Evolutionary conservation across 2,888 invertebrate genomes (phyloP), one percentile per base, ranked within the genome.

Genomic region (Cremastinae sp.): DNA sequence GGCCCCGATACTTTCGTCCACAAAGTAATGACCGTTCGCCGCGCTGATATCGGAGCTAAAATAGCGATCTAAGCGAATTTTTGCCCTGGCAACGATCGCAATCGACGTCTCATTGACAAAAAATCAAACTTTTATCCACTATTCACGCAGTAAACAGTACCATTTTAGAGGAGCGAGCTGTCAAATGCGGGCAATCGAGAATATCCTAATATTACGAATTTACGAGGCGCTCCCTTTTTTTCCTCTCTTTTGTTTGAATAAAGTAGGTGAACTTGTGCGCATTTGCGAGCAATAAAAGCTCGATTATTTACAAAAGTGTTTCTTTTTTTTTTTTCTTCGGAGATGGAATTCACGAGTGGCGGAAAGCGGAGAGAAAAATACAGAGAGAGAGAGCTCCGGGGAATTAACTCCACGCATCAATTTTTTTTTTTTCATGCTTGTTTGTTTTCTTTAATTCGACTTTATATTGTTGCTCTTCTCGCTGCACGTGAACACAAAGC

Each of bases 381-480:
- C 53, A 28, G 20, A 28, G 7, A 22, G n/a, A 22, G 12, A 16
- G 38, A 28, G 14, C 54, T 56, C 14, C n/a, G n/a, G 34, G 18
- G 22, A 64, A 58, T 75, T 47, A 65, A 70, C 54, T 56, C 18
- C 53, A 56, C 1, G 49, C 56, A 62, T 43, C 41, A 62, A 36
- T 59, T 51, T 54, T 54, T 14, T 54, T 56, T 45, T 61, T 34
- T 38, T 64, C 20, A 8, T 8, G n/a, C 36, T 47, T 38, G 65
- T 59, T 58, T 34, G 5, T 38, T 18, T 5, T 53, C n/a, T 36
- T 36, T 36, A 49, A 59, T 68, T 53, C 34, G 58, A 64, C 53
- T 14, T 56, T 64, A 58, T 66, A 53, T 51, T 58, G 61, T 68
- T 68, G 58, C 62, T 61, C 45, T 66, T 68, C n/a, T 56, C 45